These are phyloP conservation scores for Rallus limicola DNA, from an alignment of 2,113 vertebrate species.

Conservation along the genomic window DNA sequence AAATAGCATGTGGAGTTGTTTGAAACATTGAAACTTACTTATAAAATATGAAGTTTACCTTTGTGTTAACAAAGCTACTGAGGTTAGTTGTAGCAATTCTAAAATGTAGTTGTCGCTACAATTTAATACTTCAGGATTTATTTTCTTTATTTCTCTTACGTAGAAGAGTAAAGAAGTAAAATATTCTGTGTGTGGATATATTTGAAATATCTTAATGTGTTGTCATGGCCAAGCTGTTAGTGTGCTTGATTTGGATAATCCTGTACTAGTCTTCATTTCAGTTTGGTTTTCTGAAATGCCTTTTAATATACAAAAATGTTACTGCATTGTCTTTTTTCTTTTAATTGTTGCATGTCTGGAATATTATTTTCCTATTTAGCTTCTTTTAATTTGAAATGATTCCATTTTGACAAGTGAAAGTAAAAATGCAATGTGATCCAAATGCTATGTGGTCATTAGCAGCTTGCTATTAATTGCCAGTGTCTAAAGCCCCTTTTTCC, in stretches of 20 bases:
- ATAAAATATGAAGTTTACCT: neutral
- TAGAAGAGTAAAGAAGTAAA: neutral
- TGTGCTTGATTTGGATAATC: neutral
- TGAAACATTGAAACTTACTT: neutral
- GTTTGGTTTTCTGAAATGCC: neutral
- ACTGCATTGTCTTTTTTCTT: neutral
- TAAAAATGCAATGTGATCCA: neutral
- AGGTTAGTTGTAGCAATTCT: neutral
- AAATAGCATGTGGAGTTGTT: rapidly evolving
- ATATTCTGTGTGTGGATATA: neutral
- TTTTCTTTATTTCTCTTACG: neutral
- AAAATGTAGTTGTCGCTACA: neutral
- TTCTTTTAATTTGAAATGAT: neutral
- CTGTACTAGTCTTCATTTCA: neutral
- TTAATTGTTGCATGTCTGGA: neutral
- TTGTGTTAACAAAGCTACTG: neutral
- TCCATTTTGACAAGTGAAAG: neutral
- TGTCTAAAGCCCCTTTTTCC: neutral
- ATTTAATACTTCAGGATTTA: neutral
- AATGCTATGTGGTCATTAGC: neutral
- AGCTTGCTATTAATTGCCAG: neutral
- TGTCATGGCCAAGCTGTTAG: neutral
- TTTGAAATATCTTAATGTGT: neutral
- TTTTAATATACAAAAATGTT: neutral
- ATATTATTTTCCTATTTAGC: neutral